phyloP scores from a whole-genome alignment of 2,888 invertebrate genomes.

The Diogma glabrata region DNA sequence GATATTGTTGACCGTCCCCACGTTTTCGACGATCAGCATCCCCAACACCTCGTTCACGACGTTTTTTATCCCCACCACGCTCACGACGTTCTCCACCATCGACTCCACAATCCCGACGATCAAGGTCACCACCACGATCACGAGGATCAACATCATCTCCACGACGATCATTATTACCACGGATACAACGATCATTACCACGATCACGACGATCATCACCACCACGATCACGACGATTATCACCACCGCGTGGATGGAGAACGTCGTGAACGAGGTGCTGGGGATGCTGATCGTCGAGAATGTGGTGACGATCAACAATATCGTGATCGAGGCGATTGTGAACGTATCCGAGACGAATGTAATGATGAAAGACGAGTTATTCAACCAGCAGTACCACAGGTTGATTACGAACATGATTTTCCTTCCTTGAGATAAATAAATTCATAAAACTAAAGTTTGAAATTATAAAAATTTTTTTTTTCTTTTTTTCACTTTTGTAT shows the following conservation, averaged over 20 bases:
- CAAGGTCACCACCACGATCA: neutral
- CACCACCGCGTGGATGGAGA: conserved; percentile 2
- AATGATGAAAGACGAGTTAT: conserved; percentile 24
- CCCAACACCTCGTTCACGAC: conserved; percentile 26
- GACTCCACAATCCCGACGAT: neutral
- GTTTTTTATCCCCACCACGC: conserved; percentile 16
- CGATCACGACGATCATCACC: neutral
- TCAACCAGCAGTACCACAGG: conserved; percentile 65
- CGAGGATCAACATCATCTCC: neutral
- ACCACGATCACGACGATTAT: conserved; percentile 19
- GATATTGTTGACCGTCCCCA: conserved; percentile 25
- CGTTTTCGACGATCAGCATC: conserved; percentile 18
- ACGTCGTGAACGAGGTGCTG: conserved; percentile 28
- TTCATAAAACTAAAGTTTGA: no score
- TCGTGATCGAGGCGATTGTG: conserved; percentile 24
- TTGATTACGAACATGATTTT: conserved; percentile 92
- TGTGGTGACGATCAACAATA: conserved; percentile 26
- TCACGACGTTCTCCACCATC: conserved; percentile 18
- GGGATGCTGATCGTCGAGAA: conserved; percentile 13
- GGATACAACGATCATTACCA: neutral
- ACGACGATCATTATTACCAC: no score
- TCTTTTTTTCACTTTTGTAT: no score
- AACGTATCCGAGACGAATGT: conserved; percentile 25
- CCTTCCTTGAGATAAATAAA: conserved; percentile 71
- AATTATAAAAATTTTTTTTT: no score